phyloP scores from a whole-genome alignment of 2,113 vertebrate genomes.

The Anarrhichthys ocellatus region DNA sequence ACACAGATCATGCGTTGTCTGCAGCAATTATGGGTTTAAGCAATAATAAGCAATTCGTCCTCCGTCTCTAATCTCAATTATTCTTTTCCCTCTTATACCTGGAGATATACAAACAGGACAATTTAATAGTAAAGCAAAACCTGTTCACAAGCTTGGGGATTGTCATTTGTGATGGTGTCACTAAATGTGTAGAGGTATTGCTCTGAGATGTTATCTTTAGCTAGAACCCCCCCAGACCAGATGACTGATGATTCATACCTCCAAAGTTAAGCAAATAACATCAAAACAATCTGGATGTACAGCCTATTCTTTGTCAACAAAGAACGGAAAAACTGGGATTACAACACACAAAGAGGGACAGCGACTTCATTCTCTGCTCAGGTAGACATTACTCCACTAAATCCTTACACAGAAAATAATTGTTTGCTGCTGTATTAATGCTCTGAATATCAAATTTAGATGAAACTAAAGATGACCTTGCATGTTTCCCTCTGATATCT shows the following conservation, averaged over 20 bases:
- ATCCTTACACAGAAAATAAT: not conserved
- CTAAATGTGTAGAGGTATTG: not conserved
- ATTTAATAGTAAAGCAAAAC: conserved; percentile 22
- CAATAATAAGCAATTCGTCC: not conserved
- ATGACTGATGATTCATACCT: not conserved
- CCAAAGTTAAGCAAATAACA: not conserved
- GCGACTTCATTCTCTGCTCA: not conserved
- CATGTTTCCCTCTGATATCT: conserved; percentile 7
- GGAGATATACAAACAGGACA: not conserved
- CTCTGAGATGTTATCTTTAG: conserved; percentile 27
- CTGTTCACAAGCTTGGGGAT: conserved; percentile 27
- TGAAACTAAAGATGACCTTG: not conserved
- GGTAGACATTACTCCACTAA: not conserved
- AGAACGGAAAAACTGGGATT: not conserved
- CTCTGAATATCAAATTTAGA: not conserved
- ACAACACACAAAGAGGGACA: not conserved
- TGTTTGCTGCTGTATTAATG: not conserved
- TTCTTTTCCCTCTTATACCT: not conserved
- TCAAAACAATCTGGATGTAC: not conserved
- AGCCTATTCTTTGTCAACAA: not conserved
- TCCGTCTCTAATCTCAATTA: not conserved
- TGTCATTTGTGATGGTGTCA: conserved; percentile 21
- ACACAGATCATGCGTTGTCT: not conserved
- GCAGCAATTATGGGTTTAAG: not conserved
- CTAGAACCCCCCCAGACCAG: conserved; percentile 13